phyloP scores from a whole-genome alignment of 23 tunicate genomes.

The Botrylloides violaceus region DNA sequence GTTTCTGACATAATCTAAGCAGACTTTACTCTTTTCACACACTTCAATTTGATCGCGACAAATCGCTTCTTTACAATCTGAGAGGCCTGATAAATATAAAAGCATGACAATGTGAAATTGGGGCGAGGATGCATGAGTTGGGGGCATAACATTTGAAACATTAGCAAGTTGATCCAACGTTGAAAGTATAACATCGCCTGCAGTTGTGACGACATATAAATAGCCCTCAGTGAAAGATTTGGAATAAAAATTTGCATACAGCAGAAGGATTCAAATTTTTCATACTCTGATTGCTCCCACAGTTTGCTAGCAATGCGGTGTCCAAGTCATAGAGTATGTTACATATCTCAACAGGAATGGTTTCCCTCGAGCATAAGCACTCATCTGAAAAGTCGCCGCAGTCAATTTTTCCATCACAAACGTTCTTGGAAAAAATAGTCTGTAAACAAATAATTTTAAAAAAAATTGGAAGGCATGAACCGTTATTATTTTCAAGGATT shows the following conservation, averaged over 20 bases:
- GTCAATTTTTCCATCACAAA: constrained; percentile 55
- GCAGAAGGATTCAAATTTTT: neutral
- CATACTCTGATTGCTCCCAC: neutral
- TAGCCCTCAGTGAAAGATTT: no score
- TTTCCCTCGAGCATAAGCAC: constrained; percentile 32
- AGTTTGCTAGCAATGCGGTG: neutral
- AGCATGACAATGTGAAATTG: no score
- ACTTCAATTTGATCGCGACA: neutral
- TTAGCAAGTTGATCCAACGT: no score
- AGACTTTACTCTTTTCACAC: neutral
- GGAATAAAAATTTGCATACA: no score
- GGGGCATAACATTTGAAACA: no score
- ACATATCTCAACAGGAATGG: neutral
- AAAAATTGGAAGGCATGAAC: no score
- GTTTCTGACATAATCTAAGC: neutral
- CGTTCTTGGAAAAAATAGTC: neutral
- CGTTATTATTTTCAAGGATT: no score
- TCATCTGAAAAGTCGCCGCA: constrained; percentile 71
- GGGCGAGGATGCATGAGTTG: no score
- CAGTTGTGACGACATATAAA: no score
- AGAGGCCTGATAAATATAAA: no score
- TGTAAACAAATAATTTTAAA: no score
- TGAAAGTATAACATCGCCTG: no score
- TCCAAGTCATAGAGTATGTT: neutral
- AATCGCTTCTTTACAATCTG: neutral